Conservation (phyloP, 2,113 vertebrate genomes). For the Alligator sinensis region DNA sequence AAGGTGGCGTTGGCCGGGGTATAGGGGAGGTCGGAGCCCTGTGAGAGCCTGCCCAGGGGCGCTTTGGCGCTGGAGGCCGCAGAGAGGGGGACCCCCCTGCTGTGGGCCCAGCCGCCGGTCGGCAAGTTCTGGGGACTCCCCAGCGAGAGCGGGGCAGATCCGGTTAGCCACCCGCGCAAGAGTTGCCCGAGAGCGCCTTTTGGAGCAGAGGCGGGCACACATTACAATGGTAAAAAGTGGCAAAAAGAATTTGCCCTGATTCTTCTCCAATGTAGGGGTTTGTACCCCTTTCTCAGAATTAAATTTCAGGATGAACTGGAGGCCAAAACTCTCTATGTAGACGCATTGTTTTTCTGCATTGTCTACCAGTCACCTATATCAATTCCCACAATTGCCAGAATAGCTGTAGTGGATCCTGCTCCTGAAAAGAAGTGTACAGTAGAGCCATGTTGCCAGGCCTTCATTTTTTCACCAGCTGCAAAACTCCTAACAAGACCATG, state of each 20-base stretch:
- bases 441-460: neutral
- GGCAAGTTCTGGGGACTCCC: too few species aligned
- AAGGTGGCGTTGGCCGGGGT: too few species aligned
- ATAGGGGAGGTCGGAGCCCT: too few species aligned
- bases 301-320: neutral
- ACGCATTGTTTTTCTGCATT: neutral
- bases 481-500: neutral
- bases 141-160: too few species aligned
- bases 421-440: neutral
- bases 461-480: neutral
- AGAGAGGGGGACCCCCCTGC: too few species aligned
- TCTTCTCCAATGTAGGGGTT: neutral
- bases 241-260: neutral
- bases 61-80: too few species aligned
- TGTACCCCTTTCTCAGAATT: neutral
- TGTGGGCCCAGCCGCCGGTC: too few species aligned
- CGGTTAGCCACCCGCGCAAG: too few species aligned
- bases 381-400: neutral
- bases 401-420: neutral
- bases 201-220: too few species aligned
- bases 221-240: neutral
- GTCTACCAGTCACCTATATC: neutral
- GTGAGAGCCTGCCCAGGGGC: too few species aligned
- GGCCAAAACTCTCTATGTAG: neutral
- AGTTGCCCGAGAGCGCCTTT: too few species aligned